Evolutionary conservation across 2,888 invertebrate genomes (phyloP).

Genomic region (Linhomoeus sp.): DNA sequence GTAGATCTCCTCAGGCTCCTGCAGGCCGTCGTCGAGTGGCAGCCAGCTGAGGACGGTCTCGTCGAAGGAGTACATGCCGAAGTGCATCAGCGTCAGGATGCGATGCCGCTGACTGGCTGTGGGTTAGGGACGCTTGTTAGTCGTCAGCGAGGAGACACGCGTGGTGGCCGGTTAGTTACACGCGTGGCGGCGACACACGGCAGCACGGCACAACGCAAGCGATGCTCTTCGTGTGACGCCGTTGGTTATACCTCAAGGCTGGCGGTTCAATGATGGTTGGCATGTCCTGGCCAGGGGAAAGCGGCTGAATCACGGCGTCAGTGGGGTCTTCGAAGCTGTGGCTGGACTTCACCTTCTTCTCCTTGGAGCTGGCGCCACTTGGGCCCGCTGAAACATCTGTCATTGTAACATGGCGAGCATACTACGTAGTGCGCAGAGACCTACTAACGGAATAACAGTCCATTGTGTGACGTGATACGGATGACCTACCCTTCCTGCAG

Average conservation of each 20-base stretch:
- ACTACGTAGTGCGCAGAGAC: too few relatives aligned
- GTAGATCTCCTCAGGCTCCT: slow-evolving; percentile 13
- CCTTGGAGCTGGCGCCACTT: too few relatives aligned
- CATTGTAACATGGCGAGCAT: too few relatives aligned
- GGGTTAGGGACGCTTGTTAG: not conserved
- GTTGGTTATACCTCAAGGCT: slow-evolving; percentile 9
- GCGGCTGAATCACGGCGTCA: not conserved
- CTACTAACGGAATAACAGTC: too few relatives aligned
- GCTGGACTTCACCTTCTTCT: too few relatives aligned
- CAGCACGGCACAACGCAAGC: too few relatives aligned
- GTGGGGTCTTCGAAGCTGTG: too few relatives aligned
- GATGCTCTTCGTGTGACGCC: too few relatives aligned
- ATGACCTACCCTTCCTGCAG: too few relatives aligned
- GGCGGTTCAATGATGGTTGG: slow-evolving; percentile 7
- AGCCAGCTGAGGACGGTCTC: slow-evolving; percentile 21
- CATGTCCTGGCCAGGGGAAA: not conserved
- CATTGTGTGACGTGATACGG: too few relatives aligned
- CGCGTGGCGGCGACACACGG: too few relatives aligned
- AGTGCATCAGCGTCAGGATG: slow-evolving; percentile 21
- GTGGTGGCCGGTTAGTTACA: not conserved
- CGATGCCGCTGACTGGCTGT: slow-evolving; percentile 22
- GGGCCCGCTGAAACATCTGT: too few relatives aligned
- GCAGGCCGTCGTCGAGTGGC: slow-evolving; percentile 15
- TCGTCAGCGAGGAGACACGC: not conserved
- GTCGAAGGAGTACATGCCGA: slow-evolving; percentile 22